Conservation (phyloP, 2,888 invertebrate species). For the Drosophila ezoana region DNA sequence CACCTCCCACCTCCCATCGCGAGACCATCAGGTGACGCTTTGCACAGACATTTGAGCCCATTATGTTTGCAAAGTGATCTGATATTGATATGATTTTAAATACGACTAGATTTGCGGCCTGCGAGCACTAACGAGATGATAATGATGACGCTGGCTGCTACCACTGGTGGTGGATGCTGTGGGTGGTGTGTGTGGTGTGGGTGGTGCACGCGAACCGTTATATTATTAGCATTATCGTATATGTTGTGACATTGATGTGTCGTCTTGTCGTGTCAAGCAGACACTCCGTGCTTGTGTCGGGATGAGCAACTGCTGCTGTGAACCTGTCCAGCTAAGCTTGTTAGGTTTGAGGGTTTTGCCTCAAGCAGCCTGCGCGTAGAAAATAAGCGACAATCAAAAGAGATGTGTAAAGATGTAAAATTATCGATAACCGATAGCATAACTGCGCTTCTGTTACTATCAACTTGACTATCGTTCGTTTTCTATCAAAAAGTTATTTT, state of each 20-base stretch:
- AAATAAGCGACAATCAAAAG: background rate
- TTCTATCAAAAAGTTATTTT: too few relatives aligned
- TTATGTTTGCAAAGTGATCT: slow-evolving; percentile 64
- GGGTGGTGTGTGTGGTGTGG: background rate
- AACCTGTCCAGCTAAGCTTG: background rate
- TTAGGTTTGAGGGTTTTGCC: too few relatives aligned
- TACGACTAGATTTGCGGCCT: slow-evolving; percentile 29
- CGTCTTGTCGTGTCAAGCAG: slow-evolving; percentile 66
- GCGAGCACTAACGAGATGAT: slow-evolving; percentile 9
- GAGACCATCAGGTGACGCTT: slow-evolving; percentile 17
- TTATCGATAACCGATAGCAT: too few relatives aligned
- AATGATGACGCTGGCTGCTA: slow-evolving; percentile 3
- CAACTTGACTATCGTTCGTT: too few relatives aligned
- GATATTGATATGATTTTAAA: slow-evolving; percentile 71
- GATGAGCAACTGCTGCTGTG: background rate
- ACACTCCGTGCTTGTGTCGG: slow-evolving; percentile 8
- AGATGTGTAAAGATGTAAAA: too few relatives aligned
- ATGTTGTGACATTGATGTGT: slow-evolving; percentile 68
- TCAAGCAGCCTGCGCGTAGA: too few relatives aligned
- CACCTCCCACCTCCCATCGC: background rate
- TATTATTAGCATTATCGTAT: slow-evolving; percentile 26
- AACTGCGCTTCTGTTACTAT: too few relatives aligned
- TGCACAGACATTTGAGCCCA: slow-evolving; percentile 40
- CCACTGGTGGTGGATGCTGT: background rate
- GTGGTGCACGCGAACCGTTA: background rate